A percentile compares a stretch with the other conserved stretches of the same genome.
These are phyloP conservation scores for Perognathus longimembris DNA, from an alignment of 2,113 vertebrate species.

Conservation along the genomic window DNA sequence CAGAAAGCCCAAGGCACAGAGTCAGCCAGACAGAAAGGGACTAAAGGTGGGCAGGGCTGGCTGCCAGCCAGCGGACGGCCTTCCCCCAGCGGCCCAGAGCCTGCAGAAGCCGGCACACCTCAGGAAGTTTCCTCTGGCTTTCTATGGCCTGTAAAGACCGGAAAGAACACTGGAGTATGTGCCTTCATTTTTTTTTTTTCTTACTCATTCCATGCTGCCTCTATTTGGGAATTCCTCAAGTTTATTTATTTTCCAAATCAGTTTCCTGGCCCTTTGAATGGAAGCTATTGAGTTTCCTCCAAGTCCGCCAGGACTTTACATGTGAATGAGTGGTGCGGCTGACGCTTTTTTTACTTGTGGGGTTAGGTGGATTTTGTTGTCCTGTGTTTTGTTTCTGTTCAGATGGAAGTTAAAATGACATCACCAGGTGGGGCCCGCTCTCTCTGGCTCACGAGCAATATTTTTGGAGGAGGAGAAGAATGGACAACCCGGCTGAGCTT, in stretches of 20 bases:
- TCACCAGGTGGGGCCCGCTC: background rate
- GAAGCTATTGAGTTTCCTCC: conserved; percentile 74
- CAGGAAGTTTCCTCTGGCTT: background rate
- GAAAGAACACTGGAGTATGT: conserved; percentile 70
- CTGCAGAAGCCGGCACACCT: background rate
- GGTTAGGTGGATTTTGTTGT: background rate
- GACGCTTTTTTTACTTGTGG: background rate
- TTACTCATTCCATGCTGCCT: conserved; percentile 73
- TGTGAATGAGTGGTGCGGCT: background rate
- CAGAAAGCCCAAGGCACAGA: background rate
- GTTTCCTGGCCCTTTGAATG: conserved; percentile 71
- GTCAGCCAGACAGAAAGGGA: background rate
- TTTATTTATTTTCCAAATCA: conserved; percentile 73
- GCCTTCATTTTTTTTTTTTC: conserved; percentile 59
- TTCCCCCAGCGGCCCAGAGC: fast-evolving
- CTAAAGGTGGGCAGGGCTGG: background rate
- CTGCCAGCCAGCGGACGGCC: fast-evolving
- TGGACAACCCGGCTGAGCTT: fast-evolving
- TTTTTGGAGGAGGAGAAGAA: background rate
- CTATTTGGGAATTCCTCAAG: conserved; percentile 78
- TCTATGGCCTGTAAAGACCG: background rate
- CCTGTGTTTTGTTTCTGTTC: background rate
- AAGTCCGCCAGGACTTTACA: conserved; percentile 13
- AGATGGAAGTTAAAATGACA: background rate
- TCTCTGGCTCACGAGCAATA: conserved; percentile 33